Base-by-base conservation (phyloP, 2,113 vertebrate genomes). In the Centropristis striata region DNA sequence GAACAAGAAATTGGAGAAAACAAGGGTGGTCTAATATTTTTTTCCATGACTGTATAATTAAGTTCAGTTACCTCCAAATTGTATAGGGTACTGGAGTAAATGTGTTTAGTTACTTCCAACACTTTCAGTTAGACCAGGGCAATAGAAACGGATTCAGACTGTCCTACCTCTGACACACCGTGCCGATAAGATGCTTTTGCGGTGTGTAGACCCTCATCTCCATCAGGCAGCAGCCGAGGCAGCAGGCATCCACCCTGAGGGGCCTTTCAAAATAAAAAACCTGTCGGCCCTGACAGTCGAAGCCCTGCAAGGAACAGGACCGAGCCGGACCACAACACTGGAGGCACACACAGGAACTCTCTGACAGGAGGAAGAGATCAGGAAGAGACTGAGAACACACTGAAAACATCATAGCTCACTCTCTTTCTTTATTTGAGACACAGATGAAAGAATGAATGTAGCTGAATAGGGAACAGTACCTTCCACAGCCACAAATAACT, bases 311-410 rank as follows among this genome's bases (percentile, higher is more conserved):
- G 1, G 80, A 90, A 63, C 92, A 96, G 80, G 95, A 58, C 20
- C 93, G 94, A 67, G 92, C 94, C 39, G 95, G 94, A 54, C 95
- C 90, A 0, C 93, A 94, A 61, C 94, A 93, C 65, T 96, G 95
- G 68, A 95, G 92, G 74, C 86, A 94, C 59, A 94, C 21, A 61
- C 94, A 93, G 0, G 93, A 94, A 61, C 90, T 95, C 81, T 95
- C 96, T 96, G 75, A 60, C 18, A 66, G 67, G 28, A 61, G n/a
- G 28, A 32, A 71, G 16, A 75, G 10, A 37, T 28, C 0, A 57
- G 51, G 16, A n/a, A n/a, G n/a, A n/a, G n/a, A 67, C 1, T 1
- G 5, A 65, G 16, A 65, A 60, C 4, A 53, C 20, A 6, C 1
- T 36, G 37, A 39, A 68, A n/a, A 14, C 20, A 32, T 21, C 2